Evolutionary conservation across 2,888 invertebrate genomes (phyloP), one percentile per base, ranked within the genome.

Genomic region (Antitype chi): DNA sequence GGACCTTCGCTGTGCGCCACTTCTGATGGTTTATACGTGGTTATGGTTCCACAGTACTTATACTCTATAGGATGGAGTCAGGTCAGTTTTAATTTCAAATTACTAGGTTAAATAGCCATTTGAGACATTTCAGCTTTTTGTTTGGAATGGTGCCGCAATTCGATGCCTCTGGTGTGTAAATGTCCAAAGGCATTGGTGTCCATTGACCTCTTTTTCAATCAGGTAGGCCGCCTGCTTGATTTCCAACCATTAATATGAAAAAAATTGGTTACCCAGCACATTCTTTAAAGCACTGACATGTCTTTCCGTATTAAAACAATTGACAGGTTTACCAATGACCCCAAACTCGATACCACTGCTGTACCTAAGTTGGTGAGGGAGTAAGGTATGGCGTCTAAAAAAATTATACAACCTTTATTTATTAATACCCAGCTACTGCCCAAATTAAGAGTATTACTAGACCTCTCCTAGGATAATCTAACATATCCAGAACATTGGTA

Each of bases 11-110:
- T 78, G 13, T 70, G 86, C 55, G 0, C 0, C 0, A 28, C 23
- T 17, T 53, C 74, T n/a, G 83, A 84, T 66, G 62, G 64, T 3
- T 17, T 83, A 13, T 83, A 74, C 43, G 6, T 78, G 5, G 32
- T 79, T 5, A 83, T 86, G 28, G 20, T 66, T 1, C 83, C 86
- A 52, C 86, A 84, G 52, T 83, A 78, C 49, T 70, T 84, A 6
- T 83, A 84, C 59, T 78, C 86, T 4, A 28, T 67, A 23, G 62
- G 49, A 74, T 84, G 83, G 83, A 78, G 49, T 38, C 64, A 78
- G 79, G 83, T 84, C 6, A 70, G 86, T 83, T 52, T 28, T 32
- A 6, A n/a, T 53, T 47, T 57, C 0, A 1, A 28, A 23, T 20
- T 9, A 5, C 20, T 62, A 59, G 25, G 8, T 57, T 38, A 25